Evolutionary conservation across 1,140 invertebrate genomes (phyloP), one percentile per base, ranked within the genome.

Genomic region (Drosophila repletoides): DNA sequence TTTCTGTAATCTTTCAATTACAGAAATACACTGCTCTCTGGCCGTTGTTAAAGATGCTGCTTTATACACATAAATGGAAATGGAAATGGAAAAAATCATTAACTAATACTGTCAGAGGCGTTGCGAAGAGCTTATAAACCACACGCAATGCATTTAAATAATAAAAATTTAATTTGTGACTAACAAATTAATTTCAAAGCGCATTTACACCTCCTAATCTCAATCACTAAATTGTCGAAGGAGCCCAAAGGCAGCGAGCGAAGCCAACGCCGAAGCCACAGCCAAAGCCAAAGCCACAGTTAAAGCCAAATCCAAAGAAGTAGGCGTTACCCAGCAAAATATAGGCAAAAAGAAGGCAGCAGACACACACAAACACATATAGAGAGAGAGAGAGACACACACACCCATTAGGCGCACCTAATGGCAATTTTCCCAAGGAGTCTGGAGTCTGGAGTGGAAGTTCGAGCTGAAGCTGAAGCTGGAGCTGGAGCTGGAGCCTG

Each of bases 161-260:
- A 84, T 84, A 86, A 86, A 84, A 87, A 80, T 84, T 86, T 86
- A 86, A 84, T 84, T 84, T 84, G 80, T 87, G 56, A 72, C 67
- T 69, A 75, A 86, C 80, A 84, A 84, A 84, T 84, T 84, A 86
- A 84, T 86, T 86, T 86, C 68, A 56, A 86, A 75, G 75, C 75
- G 71, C 80, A 80, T 84, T 84, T 84, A 84, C 80, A 84, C 80
- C 80, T 84, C 80, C 75, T 84, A 87, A 84, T 84, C 80, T 60
- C 80, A 80, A 84, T 84, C 80, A 84, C 70, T 84, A 84, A 84
- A 84, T 84, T 84, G 79, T 79, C 71, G 80, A 72, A 49, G 53
- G 36, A 67, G 68, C 77, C 51, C 46, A 76, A 67, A 58, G 58
- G 53, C 61, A 45, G 19, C 49, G 34, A 64, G 21, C 53, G 48